Evolutionary conservation across 2,888 invertebrate species (phyloP).

Genomic region (Athalia rosae): DNA sequence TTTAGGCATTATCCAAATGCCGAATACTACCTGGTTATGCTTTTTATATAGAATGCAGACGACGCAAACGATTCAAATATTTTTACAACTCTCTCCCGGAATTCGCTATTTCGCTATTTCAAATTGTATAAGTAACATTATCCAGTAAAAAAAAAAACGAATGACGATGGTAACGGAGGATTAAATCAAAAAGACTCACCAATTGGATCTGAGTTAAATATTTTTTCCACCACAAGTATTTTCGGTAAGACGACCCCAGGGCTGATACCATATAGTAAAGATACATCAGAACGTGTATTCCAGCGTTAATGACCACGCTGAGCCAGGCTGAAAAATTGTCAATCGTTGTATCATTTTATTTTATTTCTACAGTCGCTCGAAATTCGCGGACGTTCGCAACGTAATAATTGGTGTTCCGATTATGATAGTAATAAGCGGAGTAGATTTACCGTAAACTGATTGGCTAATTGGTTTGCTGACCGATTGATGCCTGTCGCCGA

Average conservation of each 20-base stretch:
- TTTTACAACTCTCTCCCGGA: not conserved
- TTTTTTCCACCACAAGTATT: conserved; percentile 90
- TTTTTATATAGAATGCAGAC: too few species aligned
- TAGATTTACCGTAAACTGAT: not conserved
- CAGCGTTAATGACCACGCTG: conserved; percentile 80
- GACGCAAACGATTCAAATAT: too few species aligned
- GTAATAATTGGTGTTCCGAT: conserved; percentile 1
- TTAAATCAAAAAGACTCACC: conserved; percentile 73
- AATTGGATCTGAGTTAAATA: conserved; percentile 89
- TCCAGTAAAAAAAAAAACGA: too few species aligned
- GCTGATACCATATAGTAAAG: conserved; percentile 88
- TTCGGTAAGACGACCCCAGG: conserved; percentile 86
- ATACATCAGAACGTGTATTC: conserved; percentile 90
- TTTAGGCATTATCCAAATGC: too few species aligned
- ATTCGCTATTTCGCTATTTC: too few species aligned
- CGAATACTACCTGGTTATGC: too few species aligned
- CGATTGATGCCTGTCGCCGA: too few species aligned
- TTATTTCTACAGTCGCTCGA: not conserved
- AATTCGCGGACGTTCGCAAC: not conserved
- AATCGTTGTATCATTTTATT: not conserved
- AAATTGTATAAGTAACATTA: too few species aligned
- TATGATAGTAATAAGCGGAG: too few species aligned
- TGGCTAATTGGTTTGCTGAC: not conserved
- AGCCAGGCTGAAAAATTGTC: conserved; percentile 75
- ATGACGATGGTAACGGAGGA: not conserved